phyloP scores from a whole-genome alignment of 1,140 invertebrate species.

The Dryas iulia region DNA sequence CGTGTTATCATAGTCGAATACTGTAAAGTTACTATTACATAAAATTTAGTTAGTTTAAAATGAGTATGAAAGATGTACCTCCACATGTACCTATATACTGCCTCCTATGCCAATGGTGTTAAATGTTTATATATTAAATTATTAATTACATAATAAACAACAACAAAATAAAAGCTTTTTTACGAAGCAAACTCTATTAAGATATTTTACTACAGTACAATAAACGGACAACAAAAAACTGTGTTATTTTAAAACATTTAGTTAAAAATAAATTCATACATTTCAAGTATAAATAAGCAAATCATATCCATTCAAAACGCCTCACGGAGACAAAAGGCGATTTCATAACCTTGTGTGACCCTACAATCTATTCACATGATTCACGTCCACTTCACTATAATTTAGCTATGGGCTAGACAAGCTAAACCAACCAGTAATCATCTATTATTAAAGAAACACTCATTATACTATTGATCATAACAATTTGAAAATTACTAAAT shows the following conservation, averaged over 20 bases:
- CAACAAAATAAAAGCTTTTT: background rate
- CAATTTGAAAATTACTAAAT: background rate
- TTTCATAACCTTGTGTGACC: constrained; percentile 41
- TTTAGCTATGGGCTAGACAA: constrained; percentile 20
- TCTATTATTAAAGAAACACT: constrained; percentile 37
- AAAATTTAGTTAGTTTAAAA: too few species aligned
- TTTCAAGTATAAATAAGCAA: background rate
- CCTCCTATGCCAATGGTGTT: too few species aligned
- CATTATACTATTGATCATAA: constrained; percentile 13
- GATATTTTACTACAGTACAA: background rate
- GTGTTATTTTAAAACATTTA: background rate
- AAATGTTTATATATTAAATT: too few species aligned
- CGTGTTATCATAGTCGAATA: too few species aligned
- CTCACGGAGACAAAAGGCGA: constrained; percentile 31
- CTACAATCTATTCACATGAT: constrained; percentile 38
- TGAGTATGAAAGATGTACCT: too few species aligned
- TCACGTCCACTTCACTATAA: constrained; percentile 33
- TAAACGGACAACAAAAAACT: too few species aligned
- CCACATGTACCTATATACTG: too few species aligned
- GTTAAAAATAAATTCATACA: background rate
- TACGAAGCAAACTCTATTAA: background rate
- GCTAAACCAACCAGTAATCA: constrained; percentile 21
- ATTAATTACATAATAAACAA: too few species aligned
- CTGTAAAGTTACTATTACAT: too few species aligned
- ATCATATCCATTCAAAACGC: constrained; percentile 30